These are phyloP conservation scores for Orchesella cincta DNA, from an alignment of 1,140 invertebrate species.

Conservation along the genomic window DNA sequence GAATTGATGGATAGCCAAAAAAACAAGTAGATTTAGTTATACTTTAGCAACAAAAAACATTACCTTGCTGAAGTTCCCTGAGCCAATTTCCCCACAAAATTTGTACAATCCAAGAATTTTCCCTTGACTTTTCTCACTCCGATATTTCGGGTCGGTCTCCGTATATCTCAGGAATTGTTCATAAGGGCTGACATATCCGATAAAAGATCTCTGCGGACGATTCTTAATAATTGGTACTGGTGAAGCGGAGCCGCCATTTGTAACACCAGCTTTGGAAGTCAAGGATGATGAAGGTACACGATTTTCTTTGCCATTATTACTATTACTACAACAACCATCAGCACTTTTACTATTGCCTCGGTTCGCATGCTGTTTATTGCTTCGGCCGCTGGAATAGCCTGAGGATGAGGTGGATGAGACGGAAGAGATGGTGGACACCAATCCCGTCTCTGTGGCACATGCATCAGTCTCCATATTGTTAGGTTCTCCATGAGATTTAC, in stretches of 20 bases:
- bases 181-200: constrained; percentile 30
- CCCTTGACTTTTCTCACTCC: constrained; percentile 66
- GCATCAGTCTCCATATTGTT: constrained; percentile 17
- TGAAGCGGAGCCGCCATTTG: not conserved
- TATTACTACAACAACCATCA: not conserved
- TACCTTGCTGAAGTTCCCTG: constrained; percentile 89
- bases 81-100: constrained; percentile 72
- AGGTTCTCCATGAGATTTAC: not conserved
- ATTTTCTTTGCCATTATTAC: constrained; percentile 5
- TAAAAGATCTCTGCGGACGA: not conserved
- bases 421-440: not conserved
- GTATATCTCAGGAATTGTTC: constrained; percentile 39
- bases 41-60: too few relatives aligned
- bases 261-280: not conserved
- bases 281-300: not conserved
- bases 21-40: too few relatives aligned
- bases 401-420: not conserved
- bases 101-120: constrained; percentile 70
- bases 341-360: constrained; percentile 12
- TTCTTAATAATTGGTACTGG: constrained; percentile 5
- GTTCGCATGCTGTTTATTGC: not conserved
- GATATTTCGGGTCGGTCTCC: constrained; percentile 59
- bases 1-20: too few relatives aligned
- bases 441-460: constrained; percentile 25
- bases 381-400: constrained; percentile 4